These are phyloP conservation scores for Mayetiola destructor DNA, from an alignment of 2,888 invertebrate species.

Conservation along the genomic window DNA sequence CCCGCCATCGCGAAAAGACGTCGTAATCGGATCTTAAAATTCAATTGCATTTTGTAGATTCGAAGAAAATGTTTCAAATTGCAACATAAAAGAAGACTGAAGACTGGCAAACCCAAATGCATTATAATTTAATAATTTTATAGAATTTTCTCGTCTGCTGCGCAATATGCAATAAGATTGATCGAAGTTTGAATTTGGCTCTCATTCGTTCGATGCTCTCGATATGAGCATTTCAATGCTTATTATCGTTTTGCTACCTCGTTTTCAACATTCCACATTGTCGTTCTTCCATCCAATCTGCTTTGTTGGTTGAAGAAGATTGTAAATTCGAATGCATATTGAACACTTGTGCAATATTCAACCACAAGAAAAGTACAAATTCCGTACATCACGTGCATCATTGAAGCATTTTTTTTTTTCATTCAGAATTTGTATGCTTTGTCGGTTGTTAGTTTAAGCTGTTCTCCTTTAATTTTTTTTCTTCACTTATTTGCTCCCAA, in stretches of 20 bases:
- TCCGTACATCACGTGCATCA: conserved; percentile 2
- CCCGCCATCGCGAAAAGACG: no score
- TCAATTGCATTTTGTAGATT: conserved; percentile 6
- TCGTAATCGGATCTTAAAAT: conserved; percentile 2
- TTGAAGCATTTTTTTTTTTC: conserved; percentile 1
- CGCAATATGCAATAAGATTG: neutral
- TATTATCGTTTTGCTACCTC: neutral
- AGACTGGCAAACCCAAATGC: conserved; percentile 6
- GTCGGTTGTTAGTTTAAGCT: no score
- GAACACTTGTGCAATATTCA: no score
- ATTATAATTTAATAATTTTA: conserved; percentile 5
- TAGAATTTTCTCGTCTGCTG: no score
- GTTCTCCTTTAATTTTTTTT: no score
- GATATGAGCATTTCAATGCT: neutral
- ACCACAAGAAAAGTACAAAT: neutral
- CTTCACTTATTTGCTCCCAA: neutral
- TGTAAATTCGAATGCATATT: neutral
- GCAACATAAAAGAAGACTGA: no score
- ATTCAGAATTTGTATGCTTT: no score
- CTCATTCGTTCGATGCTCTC: neutral
- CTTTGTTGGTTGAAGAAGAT: neutral
- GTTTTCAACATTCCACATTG: neutral
- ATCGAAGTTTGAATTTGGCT: neutral
- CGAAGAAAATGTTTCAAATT: neutral
- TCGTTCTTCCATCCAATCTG: neutral